Percentiles rank a stretch among this genome's conserved stretches.
phyloP scores from a whole-genome alignment of 2,113 vertebrate species.

The Scalopus aquaticus region DNA sequence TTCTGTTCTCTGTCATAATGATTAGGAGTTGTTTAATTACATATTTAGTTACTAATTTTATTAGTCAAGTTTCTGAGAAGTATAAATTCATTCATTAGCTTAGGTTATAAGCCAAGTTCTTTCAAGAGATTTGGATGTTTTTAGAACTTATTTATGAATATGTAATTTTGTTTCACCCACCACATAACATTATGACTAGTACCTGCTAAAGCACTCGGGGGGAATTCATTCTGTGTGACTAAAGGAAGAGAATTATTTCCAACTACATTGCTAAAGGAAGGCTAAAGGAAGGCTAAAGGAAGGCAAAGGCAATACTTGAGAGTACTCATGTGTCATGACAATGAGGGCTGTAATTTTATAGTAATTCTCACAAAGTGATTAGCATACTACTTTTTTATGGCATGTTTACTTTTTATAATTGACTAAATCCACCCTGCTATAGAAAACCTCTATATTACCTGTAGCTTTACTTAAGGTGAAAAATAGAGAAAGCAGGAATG shows the following conservation, averaged over 20 bases:
- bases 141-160: not conserved
- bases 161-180: not conserved
- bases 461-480: no score
- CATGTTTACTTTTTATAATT: not conserved
- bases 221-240: not conserved
- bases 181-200: not conserved
- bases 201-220: accelerated
- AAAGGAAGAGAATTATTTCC: no score
- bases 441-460: not conserved
- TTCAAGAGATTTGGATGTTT: conserved; percentile 17
- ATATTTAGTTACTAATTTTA: conserved; percentile 57
- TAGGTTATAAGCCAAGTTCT: not conserved
- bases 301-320: not conserved
- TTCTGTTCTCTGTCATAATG: not conserved
- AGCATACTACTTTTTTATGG: not conserved
- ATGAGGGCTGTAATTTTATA: not conserved
- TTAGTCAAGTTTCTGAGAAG: conserved; percentile 60
- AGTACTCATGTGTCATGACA: not conserved
- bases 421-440: not conserved
- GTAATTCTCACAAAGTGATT: not conserved
- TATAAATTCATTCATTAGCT: conserved; percentile 33
- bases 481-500: not conserved
- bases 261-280: no score
- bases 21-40: conserved; percentile 20
- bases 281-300: not conserved